phyloP scores from a whole-genome alignment of 2,888 invertebrate species.

The Cantharis lateralis region DNA sequence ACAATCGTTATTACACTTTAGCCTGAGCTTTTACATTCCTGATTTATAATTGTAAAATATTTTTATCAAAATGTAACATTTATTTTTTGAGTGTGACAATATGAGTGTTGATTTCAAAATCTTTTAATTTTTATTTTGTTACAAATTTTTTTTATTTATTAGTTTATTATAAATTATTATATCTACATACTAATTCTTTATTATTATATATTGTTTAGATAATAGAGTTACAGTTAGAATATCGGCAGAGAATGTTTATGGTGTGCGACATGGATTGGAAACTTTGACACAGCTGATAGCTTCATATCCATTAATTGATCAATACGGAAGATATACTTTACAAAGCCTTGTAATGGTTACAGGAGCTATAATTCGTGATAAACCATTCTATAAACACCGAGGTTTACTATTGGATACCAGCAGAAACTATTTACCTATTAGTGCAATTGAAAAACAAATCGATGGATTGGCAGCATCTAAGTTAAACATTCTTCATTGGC shows the following conservation, averaged over 20 bases:
- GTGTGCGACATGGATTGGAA: constrained; percentile 77
- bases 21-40: too few species aligned
- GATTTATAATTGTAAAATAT: too few species aligned
- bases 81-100: too few species aligned
- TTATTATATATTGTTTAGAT: constrained; percentile 47
- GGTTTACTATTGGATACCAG: constrained; percentile 89
- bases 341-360: constrained; percentile 66
- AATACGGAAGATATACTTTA: constrained; percentile 33
- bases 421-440: constrained; percentile 81
- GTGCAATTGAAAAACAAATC: constrained; percentile 70
- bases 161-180: too few species aligned
- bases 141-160: too few species aligned
- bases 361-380: constrained; percentile 71
- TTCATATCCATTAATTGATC: constrained; percentile 39
- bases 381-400: constrained; percentile 81
- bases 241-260: constrained; percentile 67
- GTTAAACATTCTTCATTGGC: constrained; percentile 93
- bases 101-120: too few species aligned
- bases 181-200: not conserved
- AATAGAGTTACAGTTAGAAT: constrained; percentile 61
- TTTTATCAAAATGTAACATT: too few species aligned
- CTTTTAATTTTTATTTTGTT: too few species aligned
- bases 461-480: constrained; percentile 88
- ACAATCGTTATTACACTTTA: too few species aligned
- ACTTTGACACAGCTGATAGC: constrained; percentile 73